These are phyloP conservation scores for Puma concolor DNA, from an alignment of 2,113 vertebrate genomes.

Conservation along the genomic window DNA sequence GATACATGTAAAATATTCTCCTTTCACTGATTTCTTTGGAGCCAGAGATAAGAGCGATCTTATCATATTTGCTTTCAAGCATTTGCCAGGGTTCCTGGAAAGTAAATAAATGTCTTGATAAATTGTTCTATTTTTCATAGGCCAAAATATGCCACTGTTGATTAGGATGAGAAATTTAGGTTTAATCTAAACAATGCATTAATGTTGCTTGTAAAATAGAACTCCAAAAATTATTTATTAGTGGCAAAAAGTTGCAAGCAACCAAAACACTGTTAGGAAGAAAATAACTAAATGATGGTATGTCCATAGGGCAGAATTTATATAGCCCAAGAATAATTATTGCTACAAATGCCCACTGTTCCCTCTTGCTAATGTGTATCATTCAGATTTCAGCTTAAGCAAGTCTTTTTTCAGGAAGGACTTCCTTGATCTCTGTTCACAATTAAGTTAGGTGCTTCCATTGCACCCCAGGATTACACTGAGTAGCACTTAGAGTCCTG, in stretches of 20 bases:
- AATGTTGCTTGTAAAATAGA: slow-evolving; percentile 1
- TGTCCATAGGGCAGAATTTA: not conserved
- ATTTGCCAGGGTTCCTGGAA: not conserved
- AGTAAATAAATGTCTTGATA: slow-evolving; percentile 42
- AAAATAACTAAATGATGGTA: not conserved
- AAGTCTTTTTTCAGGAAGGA: not conserved
- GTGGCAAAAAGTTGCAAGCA: not conserved
- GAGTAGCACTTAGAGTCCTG: not conserved
- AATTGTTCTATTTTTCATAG: not conserved
- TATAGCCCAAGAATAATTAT: not conserved
- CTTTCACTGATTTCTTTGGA: slow-evolving; percentile 19
- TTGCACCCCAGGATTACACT: not conserved
- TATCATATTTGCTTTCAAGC: not conserved
- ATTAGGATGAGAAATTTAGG: not conserved
- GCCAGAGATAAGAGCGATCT: not conserved
- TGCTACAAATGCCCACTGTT: not conserved
- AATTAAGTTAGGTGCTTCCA: not conserved
- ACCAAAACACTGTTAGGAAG: not conserved
- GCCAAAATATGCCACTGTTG: not conserved
- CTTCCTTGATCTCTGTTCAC: not conserved
- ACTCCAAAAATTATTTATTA: not conserved
- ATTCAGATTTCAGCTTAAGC: not conserved
- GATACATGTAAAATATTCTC: not conserved
- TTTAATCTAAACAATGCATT: not conserved
- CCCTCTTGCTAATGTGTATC: not conserved